Evolutionary conservation across 1,140 invertebrate species (phyloP), one percentile per base, ranked within the genome.

Genomic region (Procambarus clarkii): DNA sequence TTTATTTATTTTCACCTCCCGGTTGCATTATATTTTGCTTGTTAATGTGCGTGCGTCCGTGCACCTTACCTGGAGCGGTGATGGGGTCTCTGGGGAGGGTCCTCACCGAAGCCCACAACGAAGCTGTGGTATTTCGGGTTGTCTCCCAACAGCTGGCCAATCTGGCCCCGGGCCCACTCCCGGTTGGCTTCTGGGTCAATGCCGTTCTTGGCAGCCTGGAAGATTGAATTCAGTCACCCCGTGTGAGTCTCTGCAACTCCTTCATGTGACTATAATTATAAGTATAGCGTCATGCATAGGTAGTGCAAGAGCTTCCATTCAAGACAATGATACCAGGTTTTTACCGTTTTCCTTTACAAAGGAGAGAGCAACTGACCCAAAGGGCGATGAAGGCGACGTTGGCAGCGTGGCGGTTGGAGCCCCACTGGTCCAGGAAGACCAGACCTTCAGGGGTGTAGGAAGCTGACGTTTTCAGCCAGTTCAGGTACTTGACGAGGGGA

Each of bases 371-470:
- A 93, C 71, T 82, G 46, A 91, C 92, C 92, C 89, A 88, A 24
- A 88, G 54, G 13, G 89, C 45, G 78, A 96, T 92, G 93, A 96
- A 96, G 2, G 95, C 96, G 24, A 96, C 95, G 92, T 96, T 96
- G 4, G 95, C 95, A 3, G 95, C 95, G 88, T 96, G 95, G 3
- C 95, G 94, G 44, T 96, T 94, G 15, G 95, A 95, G n/a, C 96
- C 96, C 91, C 94, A 95, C 92, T 95, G 95, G 79, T 95, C 94
- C 82, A 96, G 95, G 93, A 95, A 96, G 9, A 96, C 92, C 3
- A 96, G 93, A 13, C 96, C 96, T 87, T 95, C 95, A 0, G 96
- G 95, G 0, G 96, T 96, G 74, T 94, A 94, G 79, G 94, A 94
- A 86, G 95, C 95, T 11, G 94, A 88, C 50, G 94, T 87, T 4